Evolutionary conservation across 2,888 invertebrate genomes (phyloP).

Genomic region (Ornithoptera alexandrae): DNA sequence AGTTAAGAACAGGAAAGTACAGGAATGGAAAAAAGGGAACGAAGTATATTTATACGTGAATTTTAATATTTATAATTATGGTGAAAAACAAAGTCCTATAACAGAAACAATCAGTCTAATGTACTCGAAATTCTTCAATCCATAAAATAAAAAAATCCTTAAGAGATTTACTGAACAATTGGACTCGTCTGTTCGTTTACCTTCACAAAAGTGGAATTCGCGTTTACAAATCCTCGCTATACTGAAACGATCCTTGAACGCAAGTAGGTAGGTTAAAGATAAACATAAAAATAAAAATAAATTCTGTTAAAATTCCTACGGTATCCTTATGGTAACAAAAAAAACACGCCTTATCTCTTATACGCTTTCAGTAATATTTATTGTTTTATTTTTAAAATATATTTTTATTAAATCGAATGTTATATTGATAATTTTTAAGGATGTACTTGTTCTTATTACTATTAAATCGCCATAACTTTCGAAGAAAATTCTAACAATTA

Average conservation of each 20-base stretch:
- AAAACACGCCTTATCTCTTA: not conserved
- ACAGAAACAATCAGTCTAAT: not conserved
- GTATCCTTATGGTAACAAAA: not conserved
- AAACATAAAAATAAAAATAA: constrained; percentile 1
- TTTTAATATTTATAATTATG: not conserved
- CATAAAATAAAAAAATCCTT: not conserved
- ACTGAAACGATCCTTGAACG: not conserved
- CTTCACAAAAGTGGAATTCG: not conserved
- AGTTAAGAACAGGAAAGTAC: no score
- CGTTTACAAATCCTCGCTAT: not conserved
- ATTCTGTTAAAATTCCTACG: not conserved
- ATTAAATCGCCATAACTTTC: no score
- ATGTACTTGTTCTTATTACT: no score
- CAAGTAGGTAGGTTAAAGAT: constrained; percentile 2
- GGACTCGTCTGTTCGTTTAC: constrained; percentile 1
- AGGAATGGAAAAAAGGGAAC: no score
- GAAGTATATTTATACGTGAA: no score
- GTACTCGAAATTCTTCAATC: not conserved
- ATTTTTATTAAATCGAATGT: no score
- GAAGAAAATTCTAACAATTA: no score
- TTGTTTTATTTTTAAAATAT: no score
- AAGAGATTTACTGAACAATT: not conserved
- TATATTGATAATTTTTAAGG: no score
- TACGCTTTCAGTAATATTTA: no score
- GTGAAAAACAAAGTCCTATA: not conserved